Conservation (phyloP, 2,113 vertebrate genomes). For the Chascanopsetta lugubris region DNA sequence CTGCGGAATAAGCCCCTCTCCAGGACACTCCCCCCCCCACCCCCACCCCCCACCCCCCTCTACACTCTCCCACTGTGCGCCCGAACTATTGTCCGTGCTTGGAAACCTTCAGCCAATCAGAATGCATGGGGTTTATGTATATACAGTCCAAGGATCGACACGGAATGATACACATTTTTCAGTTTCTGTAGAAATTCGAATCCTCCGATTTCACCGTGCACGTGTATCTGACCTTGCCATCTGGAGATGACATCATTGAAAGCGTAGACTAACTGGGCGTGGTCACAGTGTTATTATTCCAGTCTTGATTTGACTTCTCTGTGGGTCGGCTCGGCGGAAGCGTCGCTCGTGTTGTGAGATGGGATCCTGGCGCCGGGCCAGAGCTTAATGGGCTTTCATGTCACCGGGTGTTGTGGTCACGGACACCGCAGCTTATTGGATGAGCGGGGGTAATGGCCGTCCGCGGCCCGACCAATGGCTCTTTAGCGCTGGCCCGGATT, state of each 20-base stretch:
- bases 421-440: conserved; percentile 50
- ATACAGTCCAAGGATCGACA: no score
- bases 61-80: background rate
- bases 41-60: background rate
- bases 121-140: background rate
- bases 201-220: no score
- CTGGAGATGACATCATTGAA: no score
- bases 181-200: no score
- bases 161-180: no score
- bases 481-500: conserved; percentile 43
- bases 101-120: background rate
- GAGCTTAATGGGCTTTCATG: conserved; percentile 59
- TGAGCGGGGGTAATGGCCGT: conserved; percentile 34
- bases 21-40: conserved; percentile 8
- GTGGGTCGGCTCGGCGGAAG: no score
- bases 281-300: no score
- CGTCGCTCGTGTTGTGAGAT: conserved; percentile 4
- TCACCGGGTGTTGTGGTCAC: conserved; percentile 53
- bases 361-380: conserved; percentile 25
- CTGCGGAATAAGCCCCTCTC: conserved; percentile 35
- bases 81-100: conserved; percentile 10
- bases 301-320: no score
- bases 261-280: no score
- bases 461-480: conserved; percentile 26
- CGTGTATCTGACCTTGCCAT: no score